Conservation (phyloP, 2,797 vertebrate genomes). For the Hephaestus fuliginosus region DNA sequence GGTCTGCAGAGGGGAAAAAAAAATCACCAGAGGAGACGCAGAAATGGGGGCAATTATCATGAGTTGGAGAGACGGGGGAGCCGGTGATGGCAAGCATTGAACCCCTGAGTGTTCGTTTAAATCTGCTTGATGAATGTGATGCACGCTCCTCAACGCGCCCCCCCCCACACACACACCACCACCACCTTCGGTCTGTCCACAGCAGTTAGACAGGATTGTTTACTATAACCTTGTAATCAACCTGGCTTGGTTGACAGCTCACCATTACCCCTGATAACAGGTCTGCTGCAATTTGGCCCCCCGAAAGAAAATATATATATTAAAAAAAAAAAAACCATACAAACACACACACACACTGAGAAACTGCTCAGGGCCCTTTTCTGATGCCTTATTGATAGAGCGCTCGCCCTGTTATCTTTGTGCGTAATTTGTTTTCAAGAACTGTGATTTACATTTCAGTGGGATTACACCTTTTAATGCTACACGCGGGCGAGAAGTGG, state of each 20-base stretch:
- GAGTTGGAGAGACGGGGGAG: slow-evolving; percentile 71
- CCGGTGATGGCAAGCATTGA: slow-evolving; percentile 60
- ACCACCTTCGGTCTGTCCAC: slow-evolving; percentile 68
- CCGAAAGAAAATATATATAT: slow-evolving; percentile 82
- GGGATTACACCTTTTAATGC: slow-evolving; percentile 95
- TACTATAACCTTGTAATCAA: slow-evolving; percentile 92
- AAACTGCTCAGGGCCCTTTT: slow-evolving; percentile 68
- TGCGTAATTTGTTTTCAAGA: slow-evolving; percentile 94
- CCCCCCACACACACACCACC: neutral
- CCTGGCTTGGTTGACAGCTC: slow-evolving; percentile 86
- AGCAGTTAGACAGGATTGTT: slow-evolving; percentile 87
- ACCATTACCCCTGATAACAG: slow-evolving; percentile 90
- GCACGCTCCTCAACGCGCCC: slow-evolving; percentile 56
- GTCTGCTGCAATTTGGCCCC: slow-evolving; percentile 87
- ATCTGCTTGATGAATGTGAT: slow-evolving; percentile 88
- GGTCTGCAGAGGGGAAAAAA: slow-evolving; percentile 31
- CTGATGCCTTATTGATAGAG: slow-evolving; percentile 86
- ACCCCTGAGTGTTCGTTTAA: slow-evolving; percentile 79
- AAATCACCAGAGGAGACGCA: slow-evolving; percentile 61
- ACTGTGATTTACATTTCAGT: slow-evolving; percentile 97
- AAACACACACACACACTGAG: slow-evolving; percentile 22
- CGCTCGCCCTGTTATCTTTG: slow-evolving; percentile 89
- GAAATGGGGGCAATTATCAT: slow-evolving; percentile 76
- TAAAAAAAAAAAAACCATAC: slow-evolving; percentile 29
- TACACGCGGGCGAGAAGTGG: slow-evolving; percentile 87